These are phyloP conservation scores for Melinaea menophilus DNA, from an alignment of 2,888 invertebrate genomes.

Conservation along the genomic window DNA sequence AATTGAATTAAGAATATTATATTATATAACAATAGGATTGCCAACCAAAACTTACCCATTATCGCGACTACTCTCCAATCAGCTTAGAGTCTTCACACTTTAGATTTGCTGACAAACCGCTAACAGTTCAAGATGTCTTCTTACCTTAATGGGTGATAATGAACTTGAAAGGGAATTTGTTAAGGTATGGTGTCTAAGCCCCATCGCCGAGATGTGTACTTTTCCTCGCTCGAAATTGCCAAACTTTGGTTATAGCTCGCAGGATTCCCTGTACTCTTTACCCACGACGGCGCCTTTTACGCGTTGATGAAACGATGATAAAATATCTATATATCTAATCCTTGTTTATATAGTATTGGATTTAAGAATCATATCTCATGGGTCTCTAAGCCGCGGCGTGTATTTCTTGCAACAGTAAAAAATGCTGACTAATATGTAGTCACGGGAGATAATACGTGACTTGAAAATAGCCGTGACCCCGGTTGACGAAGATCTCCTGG, in stretches of 20 bases:
- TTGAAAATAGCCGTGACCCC: constrained; percentile 25
- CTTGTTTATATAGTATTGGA: not conserved
- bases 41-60: constrained; percentile 15
- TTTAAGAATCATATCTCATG: not conserved
- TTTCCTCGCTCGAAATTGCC: too few relatives aligned
- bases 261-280: too few relatives aligned
- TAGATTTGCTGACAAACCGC: constrained; percentile 30
- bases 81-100: constrained; percentile 22
- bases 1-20: not conserved
- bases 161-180: constrained; percentile 25
- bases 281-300: too few relatives aligned
- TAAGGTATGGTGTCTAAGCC: constrained; percentile 16
- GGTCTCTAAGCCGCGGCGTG: constrained; percentile 11
- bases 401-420: constrained; percentile 31
- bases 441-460: constrained; percentile 26
- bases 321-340: too few relatives aligned
- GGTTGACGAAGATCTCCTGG: constrained; percentile 27
- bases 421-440: constrained; percentile 18
- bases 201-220: too few relatives aligned
- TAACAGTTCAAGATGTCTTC: constrained; percentile 22
- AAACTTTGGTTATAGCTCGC: not conserved
- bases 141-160: constrained; percentile 23
- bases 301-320: too few relatives aligned
- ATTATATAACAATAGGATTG: constrained; percentile 20
- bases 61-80: constrained; percentile 18